These are phyloP conservation scores for Listrodromus nycthemerus DNA, from an alignment of 2,888 invertebrate species.

Conservation along the genomic window DNA sequence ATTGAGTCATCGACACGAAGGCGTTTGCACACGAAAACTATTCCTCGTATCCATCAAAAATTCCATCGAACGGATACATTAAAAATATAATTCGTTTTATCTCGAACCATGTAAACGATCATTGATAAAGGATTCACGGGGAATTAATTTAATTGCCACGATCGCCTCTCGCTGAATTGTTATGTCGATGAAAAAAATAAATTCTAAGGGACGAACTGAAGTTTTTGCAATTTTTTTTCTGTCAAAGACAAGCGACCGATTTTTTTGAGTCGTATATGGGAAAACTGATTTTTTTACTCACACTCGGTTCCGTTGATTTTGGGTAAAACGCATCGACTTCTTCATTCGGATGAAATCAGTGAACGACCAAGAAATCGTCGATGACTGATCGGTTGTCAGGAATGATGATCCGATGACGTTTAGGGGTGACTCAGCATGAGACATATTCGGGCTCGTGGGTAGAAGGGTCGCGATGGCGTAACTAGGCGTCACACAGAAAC, in stretches of 20 bases:
- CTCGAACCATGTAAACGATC: too few species aligned
- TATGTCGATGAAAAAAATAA: too few species aligned
- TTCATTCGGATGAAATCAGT: neutral
- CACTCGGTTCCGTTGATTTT: neutral
- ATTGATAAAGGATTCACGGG: neutral
- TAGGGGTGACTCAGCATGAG: conserved; percentile 46
- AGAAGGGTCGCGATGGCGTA: conserved; percentile 41
- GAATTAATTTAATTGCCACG: too few species aligned
- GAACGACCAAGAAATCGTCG: neutral
- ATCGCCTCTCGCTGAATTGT: too few species aligned
- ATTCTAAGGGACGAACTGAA: too few species aligned
- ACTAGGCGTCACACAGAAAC: conserved; percentile 46
- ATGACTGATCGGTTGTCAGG: neutral
- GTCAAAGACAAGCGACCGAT: too few species aligned
- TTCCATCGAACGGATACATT: neutral
- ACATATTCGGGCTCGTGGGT: conserved; percentile 51
- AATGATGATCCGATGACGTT: conserved; percentile 30
- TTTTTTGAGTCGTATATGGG: too few species aligned
- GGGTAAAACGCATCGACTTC: neutral
- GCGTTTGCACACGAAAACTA: neutral
- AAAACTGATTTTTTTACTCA: neutral
- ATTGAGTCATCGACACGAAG: neutral
- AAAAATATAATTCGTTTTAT: neutral
- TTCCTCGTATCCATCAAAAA: neutral
- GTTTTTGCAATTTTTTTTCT: too few species aligned